Conservation (phyloP, 2,797 vertebrate genomes). For the Geotrypetes seraphini region DNA sequence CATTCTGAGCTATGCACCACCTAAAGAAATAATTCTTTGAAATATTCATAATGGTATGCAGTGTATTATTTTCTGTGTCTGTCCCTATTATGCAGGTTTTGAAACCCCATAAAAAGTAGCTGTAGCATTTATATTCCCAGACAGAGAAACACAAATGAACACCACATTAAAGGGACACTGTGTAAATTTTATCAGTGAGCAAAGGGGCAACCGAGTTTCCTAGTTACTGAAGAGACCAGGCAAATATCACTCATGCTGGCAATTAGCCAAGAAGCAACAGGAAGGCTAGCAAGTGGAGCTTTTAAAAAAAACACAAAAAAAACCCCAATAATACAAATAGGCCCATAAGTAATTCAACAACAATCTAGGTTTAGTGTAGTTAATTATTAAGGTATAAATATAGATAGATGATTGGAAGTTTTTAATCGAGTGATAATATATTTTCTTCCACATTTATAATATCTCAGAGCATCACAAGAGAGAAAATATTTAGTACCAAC, state of each 20-base stretch:
- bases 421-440: no score
- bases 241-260: constrained; percentile 7
- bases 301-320: no score
- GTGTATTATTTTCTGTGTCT: constrained; percentile 48
- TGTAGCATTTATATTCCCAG: constrained; percentile 33
- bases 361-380: background rate
- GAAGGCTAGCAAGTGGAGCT: no score
- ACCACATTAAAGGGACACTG: constrained; percentile 1
- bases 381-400: no score
- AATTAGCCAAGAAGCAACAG: constrained; percentile 18
- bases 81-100: constrained; percentile 41
- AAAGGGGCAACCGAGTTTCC: background rate
- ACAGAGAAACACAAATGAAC: constrained; percentile 8
- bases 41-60: constrained; percentile 52
- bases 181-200: background rate
- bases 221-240: constrained; percentile 1
- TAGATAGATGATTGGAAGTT: no score
- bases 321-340: constrained; percentile 14
- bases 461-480: no score
- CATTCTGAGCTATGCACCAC: constrained; percentile 37
- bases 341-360: constrained; percentile 5
- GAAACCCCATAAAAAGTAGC: constrained; percentile 16
- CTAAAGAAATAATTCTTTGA: constrained; percentile 56
- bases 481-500: no score
- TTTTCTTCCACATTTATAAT: no score